Conservation (phyloP, 2,888 invertebrate species). For the Hirtodrosophila histrioides region DNA sequence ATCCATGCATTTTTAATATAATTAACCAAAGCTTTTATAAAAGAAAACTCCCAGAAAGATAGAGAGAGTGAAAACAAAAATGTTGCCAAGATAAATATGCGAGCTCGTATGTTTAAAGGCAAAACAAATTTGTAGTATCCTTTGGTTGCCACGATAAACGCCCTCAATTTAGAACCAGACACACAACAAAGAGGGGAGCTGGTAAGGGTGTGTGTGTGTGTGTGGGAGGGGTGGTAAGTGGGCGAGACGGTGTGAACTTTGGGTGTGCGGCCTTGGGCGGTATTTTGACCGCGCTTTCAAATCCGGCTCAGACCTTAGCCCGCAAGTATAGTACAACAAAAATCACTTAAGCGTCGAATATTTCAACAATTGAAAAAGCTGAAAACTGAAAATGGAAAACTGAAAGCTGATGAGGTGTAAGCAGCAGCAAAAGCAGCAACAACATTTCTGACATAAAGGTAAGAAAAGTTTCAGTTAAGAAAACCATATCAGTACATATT, state of each 20-base stretch:
- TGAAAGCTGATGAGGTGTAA: conserved; percentile 44
- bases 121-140: conserved; percentile 45
- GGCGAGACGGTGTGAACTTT: too few relatives aligned
- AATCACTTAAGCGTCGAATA: conserved; percentile 71
- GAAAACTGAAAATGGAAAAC: background rate
- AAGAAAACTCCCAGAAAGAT: background rate
- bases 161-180: conserved; percentile 45
- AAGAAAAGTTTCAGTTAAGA: conserved; percentile 60
- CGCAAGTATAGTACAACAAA: conserved; percentile 67
- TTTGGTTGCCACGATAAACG: conserved; percentile 49
- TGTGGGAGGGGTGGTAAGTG: background rate
- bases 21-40: conserved; percentile 1
- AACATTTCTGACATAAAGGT: conserved; percentile 44
- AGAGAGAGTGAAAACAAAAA: background rate
- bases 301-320: conserved; percentile 29
- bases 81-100: too few relatives aligned
- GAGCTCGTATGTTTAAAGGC: background rate
- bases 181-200: background rate
- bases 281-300: conserved; percentile 29
- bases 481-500: conserved; percentile 42
- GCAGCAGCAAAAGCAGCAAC: conserved; percentile 18
- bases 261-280: too few relatives aligned
- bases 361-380: conserved; percentile 52
- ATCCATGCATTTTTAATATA: conserved; percentile 18
- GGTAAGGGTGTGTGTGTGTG: background rate